phyloP scores from a whole-genome alignment of 1,140 invertebrate genomes.

The Calephelis nemesis region DNA sequence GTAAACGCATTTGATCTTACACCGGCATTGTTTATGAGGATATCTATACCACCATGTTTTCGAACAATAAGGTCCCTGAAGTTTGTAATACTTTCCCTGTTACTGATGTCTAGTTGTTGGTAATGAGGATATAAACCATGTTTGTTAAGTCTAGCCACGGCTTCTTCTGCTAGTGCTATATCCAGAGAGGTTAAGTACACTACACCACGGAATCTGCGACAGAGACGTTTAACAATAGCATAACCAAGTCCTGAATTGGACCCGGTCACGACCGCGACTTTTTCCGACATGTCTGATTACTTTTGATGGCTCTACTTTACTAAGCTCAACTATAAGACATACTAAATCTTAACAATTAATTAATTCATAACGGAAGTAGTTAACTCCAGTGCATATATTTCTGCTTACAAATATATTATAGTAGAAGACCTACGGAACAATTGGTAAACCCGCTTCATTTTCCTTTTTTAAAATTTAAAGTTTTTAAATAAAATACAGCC shows the following conservation, averaged over 20 bases:
- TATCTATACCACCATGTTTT: conserved; percentile 86
- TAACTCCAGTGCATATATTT: too few species aligned
- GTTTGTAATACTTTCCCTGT: conserved; percentile 79
- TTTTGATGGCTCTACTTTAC: background rate
- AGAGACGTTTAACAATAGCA: conserved; percentile 83
- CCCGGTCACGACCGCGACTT: conserved; percentile 82
- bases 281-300: conserved; percentile 19
- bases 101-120: conserved; percentile 85
- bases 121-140: conserved; percentile 78
- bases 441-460: too few species aligned
- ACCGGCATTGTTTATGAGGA: conserved; percentile 91
- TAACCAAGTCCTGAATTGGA: conserved; percentile 88
- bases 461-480: too few species aligned
- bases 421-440: too few species aligned
- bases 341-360: too few species aligned
- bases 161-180: conserved; percentile 75
- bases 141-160: conserved; percentile 78
- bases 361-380: too few species aligned
- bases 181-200: conserved; percentile 84
- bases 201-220: conserved; percentile 80
- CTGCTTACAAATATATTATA: too few species aligned
- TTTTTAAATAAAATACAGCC: too few species aligned
- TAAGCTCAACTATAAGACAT: too few species aligned
- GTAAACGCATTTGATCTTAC: conserved; percentile 80
- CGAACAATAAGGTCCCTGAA: conserved; percentile 81